These are phyloP conservation scores for Meloidogyne exigua DNA, from an alignment of 1,140 invertebrate genomes.

Conservation along the genomic window DNA sequence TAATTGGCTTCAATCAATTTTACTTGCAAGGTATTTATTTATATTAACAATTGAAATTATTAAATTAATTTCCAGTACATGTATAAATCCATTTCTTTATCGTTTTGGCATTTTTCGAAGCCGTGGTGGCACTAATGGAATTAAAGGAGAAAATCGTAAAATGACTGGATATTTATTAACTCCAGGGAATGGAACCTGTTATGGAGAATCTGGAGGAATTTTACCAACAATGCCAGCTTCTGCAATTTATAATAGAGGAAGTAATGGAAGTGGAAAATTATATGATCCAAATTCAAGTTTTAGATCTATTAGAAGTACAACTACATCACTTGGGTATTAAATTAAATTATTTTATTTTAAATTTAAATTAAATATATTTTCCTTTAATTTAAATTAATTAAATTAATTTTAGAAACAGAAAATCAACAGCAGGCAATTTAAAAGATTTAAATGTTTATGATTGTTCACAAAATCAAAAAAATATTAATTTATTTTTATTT, in stretches of 20 bases:
- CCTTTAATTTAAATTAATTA: background rate
- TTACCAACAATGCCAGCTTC: background rate
- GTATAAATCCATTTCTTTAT: slow-evolving; percentile 59
- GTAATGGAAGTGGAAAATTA: background rate
- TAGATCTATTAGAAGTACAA: background rate
- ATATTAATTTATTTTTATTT: slow-evolving; percentile 6
- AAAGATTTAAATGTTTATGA: background rate
- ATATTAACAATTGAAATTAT: background rate
- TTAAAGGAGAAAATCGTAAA: background rate
- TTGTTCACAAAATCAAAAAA: background rate
- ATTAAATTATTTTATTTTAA: background rate
- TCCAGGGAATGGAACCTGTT: background rate
- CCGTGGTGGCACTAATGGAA: slow-evolving; percentile 7
- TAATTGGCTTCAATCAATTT: slow-evolving; percentile 57
- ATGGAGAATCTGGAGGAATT: background rate
- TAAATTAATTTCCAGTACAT: slow-evolving; percentile 44
- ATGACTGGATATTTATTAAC: slow-evolving; percentile 5
- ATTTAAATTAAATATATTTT: background rate
- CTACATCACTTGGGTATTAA: background rate
- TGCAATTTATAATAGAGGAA: background rate
- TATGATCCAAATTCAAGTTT: background rate
- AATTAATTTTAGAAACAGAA: background rate
- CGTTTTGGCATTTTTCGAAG: slow-evolving; percentile 47
- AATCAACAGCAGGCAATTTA: background rate
- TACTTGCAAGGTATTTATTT: slow-evolving; percentile 47